Evolutionary conservation across 2,797 vertebrate species (phyloP), one percentile per base, ranked within the genome.

Genomic region (Tamandua tetradactyla): DNA sequence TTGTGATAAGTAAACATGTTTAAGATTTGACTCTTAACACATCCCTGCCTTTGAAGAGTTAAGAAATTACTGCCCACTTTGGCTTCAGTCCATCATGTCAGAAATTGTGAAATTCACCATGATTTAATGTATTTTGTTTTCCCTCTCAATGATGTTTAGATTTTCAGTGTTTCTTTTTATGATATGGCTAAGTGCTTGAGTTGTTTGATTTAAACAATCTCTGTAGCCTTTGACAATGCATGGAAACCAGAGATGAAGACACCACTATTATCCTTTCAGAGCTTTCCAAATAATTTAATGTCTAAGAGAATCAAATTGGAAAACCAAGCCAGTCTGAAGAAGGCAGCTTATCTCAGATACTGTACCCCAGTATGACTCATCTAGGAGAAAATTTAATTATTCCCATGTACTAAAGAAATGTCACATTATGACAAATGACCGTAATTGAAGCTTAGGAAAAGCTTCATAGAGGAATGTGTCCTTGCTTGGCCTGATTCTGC

Each of bases 231-330:
- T 93, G 62, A 69, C 7, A 95, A 81, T 72, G 42, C 25, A 81
- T 11, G 1, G 49, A 71, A 87, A 90, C 37, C 62, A 87, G 83
- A 97, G 30, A 72, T 37, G 72, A 66, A 95, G 69, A 79, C 74
- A 75, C 61, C 23, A 12, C 95, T 95, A 92, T 81, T 87, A 91
- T 75, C 22, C 49, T 90, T 95, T 87, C 47, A 95, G 47, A 93
- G 62, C 32, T 89, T 96, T 95, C 61, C 52, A 96, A 95, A 94
- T 83, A 96, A 95, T 55, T 93, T 96, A 93, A 94, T 89, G 61
- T 89, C 59, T 93, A 71, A 69, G 42, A 84, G 25, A 97, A 96
- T 97, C 95, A 94, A 88, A 96, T 82, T 89, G 44, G 61, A 87
- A 95, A 96, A 96, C 82, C 76, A 93, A 94, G 42, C 84, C 83